A percentile compares a stretch with the other conserved stretches of the same genome.
These are phyloP conservation scores for Xiphophorus couchianus DNA, from an alignment of 2,113 vertebrate species.

Conservation along the genomic window DNA sequence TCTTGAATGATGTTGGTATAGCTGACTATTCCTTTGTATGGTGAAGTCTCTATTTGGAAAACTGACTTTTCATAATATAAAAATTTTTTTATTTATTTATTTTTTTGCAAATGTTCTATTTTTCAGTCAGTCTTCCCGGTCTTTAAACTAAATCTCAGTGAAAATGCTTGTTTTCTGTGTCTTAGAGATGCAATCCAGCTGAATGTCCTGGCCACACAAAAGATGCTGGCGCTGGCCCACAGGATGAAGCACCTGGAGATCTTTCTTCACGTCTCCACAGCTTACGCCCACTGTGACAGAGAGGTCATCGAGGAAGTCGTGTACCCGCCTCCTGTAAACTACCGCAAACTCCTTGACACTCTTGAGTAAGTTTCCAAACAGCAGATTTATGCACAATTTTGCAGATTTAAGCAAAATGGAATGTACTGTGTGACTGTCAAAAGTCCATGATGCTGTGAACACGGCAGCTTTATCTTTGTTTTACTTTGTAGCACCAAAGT, in stretches of 20 bases:
- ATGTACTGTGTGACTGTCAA: constrained; percentile 5
- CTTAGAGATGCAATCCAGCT: constrained; percentile 93
- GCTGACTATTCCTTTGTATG: too few species aligned
- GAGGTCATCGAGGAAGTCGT: constrained; percentile 93
- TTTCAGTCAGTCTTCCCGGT: not conserved
- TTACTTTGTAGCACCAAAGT: not conserved
- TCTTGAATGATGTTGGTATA: too few species aligned
- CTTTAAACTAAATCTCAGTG: not conserved
- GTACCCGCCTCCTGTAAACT: constrained; percentile 93
- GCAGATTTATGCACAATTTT: not conserved
- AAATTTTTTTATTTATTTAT: too few species aligned
- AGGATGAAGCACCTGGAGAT: constrained; percentile 92
- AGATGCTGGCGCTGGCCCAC: constrained; percentile 89
- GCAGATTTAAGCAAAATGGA: constrained; percentile 13
- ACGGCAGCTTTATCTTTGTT: constrained; percentile 6
- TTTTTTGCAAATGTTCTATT: too few species aligned
- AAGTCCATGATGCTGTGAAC: constrained; percentile 12
- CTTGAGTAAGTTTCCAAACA: constrained; percentile 85
- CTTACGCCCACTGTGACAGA: constrained; percentile 94
- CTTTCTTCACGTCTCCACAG: constrained; percentile 95
- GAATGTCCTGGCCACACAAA: constrained; percentile 92
- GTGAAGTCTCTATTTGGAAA: too few species aligned
- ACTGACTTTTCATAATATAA: too few species aligned
- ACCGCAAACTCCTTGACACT: constrained; percentile 91
- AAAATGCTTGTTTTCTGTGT: not conserved